Percentiles rank a stretch among this genome's conserved stretches.
These are phyloP conservation scores for Andricus quercusramuli DNA, from an alignment of 2,888 invertebrate genomes.

Conservation along the genomic window DNA sequence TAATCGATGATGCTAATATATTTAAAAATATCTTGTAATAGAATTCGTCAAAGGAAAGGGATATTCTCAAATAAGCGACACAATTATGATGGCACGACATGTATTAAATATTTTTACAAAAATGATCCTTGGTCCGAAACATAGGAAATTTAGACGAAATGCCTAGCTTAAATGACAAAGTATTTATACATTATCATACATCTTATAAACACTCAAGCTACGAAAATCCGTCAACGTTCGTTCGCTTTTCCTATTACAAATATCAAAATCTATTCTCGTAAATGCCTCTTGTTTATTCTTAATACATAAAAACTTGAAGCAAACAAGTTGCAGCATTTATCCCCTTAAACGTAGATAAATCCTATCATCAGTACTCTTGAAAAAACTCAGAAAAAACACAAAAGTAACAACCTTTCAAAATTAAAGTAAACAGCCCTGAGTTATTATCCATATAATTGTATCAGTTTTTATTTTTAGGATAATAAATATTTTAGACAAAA, in stretches of 20 bases:
- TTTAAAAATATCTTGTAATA: too few relatives aligned
- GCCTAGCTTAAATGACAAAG: background rate
- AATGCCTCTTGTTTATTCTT: background rate
- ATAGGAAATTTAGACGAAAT: background rate
- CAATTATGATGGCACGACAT: background rate
- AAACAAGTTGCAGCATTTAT: background rate
- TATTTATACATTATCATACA: conserved; percentile 1
- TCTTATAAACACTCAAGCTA: background rate
- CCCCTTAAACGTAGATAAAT: background rate
- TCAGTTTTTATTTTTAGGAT: background rate
- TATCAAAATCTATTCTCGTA: background rate
- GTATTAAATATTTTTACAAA: conserved; percentile 6
- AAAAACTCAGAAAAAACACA: background rate
- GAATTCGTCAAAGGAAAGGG: background rate
- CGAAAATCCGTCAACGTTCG: background rate
- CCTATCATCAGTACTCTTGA: background rate
- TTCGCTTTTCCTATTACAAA: background rate
- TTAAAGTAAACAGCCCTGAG: background rate
- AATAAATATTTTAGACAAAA: background rate
- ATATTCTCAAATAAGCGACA: background rate
- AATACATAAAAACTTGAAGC: background rate
- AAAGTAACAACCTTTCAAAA: background rate
- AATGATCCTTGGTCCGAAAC: background rate
- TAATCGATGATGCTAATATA: too few relatives aligned
- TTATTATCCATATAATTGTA: background rate